These are phyloP conservation scores for Benthochromis sp. DNA, from an alignment of 2,113 vertebrate species.

Conservation along the genomic window DNA sequence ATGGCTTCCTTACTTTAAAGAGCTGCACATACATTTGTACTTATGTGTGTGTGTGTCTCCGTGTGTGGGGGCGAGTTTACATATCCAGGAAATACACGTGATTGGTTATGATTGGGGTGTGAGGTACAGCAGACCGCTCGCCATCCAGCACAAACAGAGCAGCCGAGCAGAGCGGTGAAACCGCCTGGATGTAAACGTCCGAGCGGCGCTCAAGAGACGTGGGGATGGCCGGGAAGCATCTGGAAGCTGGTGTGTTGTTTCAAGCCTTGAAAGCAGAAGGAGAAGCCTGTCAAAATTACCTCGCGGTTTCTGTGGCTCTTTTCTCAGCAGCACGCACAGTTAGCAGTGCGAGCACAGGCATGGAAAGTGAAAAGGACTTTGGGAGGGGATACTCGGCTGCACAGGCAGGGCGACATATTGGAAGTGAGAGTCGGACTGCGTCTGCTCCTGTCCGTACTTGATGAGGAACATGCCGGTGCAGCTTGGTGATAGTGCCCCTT, in stretches of 20 bases:
- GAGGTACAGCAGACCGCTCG: conserved; percentile 33
- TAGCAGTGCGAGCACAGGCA: conserved; percentile 38
- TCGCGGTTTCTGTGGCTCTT: conserved; percentile 37
- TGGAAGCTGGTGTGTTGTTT: conserved; percentile 59
- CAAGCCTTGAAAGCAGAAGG: conserved; percentile 33
- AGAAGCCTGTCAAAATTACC: conserved; percentile 43
- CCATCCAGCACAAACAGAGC: conserved; percentile 51
- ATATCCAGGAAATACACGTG: conserved; percentile 52
- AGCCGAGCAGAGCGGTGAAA: neutral
- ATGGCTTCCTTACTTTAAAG: conserved; percentile 10
- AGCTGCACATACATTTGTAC: neutral
- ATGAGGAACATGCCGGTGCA: conserved; percentile 15
- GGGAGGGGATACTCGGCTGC: conserved; percentile 4
- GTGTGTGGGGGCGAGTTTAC: conserved; percentile 34
- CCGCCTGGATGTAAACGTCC: conserved; percentile 20
- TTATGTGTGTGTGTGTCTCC: neutral
- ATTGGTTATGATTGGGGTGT: conserved; percentile 42
- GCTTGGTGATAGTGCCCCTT: neutral
- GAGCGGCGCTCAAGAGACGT: neutral
- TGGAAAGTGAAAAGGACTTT: conserved; percentile 46
- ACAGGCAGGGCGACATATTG: conserved; percentile 44
- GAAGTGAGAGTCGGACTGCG: conserved; percentile 9
- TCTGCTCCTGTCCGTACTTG: conserved; percentile 17
- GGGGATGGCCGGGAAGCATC: conserved; percentile 35
- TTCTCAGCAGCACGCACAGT: conserved; percentile 49